phyloP scores from a whole-genome alignment of 2,797 vertebrate genomes.

The Acanthis flammea region DNA sequence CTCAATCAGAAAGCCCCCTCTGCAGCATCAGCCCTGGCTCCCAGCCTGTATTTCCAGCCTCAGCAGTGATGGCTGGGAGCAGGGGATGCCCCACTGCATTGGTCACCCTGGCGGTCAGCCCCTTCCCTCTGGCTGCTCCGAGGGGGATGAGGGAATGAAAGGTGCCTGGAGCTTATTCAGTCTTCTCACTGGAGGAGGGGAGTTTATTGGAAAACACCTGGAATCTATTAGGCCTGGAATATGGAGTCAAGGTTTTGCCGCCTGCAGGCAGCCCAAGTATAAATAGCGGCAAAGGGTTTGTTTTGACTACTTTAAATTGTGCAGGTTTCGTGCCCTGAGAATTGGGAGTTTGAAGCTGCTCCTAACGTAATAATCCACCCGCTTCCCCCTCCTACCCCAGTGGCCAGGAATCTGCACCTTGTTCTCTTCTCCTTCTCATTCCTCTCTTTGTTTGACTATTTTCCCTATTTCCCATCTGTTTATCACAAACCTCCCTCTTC shows the following conservation, averaged over 20 bases:
- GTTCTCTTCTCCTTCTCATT: constrained; percentile 61
- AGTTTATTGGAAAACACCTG: constrained; percentile 74
- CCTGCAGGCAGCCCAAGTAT: constrained; percentile 74
- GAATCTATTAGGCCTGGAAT: constrained; percentile 73
- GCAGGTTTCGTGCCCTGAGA: constrained; percentile 76
- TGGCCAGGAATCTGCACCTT: constrained; percentile 69
- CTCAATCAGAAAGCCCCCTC: background rate
- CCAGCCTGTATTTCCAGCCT: background rate
- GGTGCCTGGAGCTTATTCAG: constrained; percentile 21
- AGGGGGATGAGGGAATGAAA: background rate
- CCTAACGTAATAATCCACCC: constrained; percentile 63
- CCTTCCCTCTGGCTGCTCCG: background rate
- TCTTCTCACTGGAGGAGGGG: constrained; percentile 41
- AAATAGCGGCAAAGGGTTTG: constrained; percentile 75
- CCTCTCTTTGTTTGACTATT: constrained; percentile 70
- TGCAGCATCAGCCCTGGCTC: background rate
- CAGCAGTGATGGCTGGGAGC: background rate
- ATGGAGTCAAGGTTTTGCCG: constrained; percentile 70
- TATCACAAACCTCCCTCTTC: constrained; percentile 65
- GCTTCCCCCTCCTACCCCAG: constrained; percentile 28
- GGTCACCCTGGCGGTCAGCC: background rate
- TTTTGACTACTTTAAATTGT: constrained; percentile 80
- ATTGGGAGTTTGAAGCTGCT: constrained; percentile 73
- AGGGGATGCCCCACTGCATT: rapidly evolving
- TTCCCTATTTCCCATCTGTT: constrained; percentile 69